These are phyloP conservation scores for Drosophila limbata DNA, from an alignment of 2,888 invertebrate genomes.

Conservation along the genomic window DNA sequence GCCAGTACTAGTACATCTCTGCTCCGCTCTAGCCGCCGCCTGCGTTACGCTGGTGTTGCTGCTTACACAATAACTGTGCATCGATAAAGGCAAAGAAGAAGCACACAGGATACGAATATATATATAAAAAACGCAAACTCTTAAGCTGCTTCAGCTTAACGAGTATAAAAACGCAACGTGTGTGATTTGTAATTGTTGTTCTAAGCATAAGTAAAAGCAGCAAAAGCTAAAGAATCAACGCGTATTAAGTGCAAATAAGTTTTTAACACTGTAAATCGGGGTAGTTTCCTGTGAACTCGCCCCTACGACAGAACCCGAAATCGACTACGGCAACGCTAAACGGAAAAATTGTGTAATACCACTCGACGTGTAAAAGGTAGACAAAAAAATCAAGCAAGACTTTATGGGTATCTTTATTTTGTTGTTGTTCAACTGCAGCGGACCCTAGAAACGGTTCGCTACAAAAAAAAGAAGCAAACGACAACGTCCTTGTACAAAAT, in stretches of 20 bases:
- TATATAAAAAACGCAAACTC: conserved; percentile 47
- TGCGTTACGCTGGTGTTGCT: conserved; percentile 66
- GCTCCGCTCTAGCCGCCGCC: conserved; percentile 76
- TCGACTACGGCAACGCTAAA: conserved; percentile 58
- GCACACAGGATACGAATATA: conserved; percentile 71
- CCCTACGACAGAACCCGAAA: conserved; percentile 45
- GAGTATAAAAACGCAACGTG: conserved; percentile 61
- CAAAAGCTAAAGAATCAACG: conserved; percentile 42
- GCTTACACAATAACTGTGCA: conserved; percentile 83
- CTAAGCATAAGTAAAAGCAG: conserved; percentile 15
- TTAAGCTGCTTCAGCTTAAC: conserved; percentile 69
- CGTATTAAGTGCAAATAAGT: conserved; percentile 62
- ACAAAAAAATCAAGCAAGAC: conserved; percentile 45
- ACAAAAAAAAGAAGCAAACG: conserved; percentile 14
- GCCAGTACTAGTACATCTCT: conserved; percentile 76
- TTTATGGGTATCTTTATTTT: conserved; percentile 36
- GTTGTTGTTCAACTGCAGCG: conserved; percentile 47
- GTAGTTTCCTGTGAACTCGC: conserved; percentile 71
- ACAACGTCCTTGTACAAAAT: conserved; percentile 83
- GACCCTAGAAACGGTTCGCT: conserved; percentile 36
- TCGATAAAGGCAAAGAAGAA: conserved; percentile 78
- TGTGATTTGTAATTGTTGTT: conserved; percentile 75
- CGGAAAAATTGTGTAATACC: conserved; percentile 73
- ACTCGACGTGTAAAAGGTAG: conserved; percentile 76
- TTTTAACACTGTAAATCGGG: conserved; percentile 68